These are phyloP conservation scores for Spilosoma lubricipeda DNA, from an alignment of 2,888 invertebrate genomes.

Conservation along the genomic window DNA sequence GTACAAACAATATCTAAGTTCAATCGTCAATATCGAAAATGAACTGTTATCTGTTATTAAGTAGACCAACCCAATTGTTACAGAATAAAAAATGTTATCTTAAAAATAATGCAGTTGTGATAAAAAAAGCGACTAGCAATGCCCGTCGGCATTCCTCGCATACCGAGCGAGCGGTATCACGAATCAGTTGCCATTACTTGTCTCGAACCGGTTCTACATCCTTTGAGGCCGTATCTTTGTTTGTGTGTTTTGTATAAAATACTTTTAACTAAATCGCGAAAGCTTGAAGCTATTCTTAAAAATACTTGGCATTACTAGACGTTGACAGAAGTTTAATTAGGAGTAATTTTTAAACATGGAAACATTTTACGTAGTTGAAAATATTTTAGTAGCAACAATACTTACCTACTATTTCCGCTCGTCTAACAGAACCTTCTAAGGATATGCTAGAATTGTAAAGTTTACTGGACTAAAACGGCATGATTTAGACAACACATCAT, in stretches of 20 bases:
- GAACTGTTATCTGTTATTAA: conserved; percentile 22
- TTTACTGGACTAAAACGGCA: conserved; percentile 17
- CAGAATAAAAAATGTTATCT: conserved; percentile 33
- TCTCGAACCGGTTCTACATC: conserved; percentile 72
- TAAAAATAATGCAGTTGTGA: conserved; percentile 49
- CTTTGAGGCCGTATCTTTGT: conserved; percentile 64
- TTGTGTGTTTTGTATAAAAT: conserved; percentile 58
- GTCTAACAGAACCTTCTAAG: neutral
- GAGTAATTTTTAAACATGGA: neutral
- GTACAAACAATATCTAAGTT: conserved; percentile 26
- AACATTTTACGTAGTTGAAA: neutral
- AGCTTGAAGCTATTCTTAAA: conserved; percentile 24
- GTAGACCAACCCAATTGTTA: conserved; percentile 24
- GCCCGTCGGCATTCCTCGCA: conserved; percentile 60
- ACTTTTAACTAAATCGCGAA: conserved; percentile 46
- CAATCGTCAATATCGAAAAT: conserved; percentile 23
- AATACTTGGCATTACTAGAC: neutral
- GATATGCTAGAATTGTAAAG: conserved; percentile 5
- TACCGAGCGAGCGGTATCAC: conserved; percentile 57
- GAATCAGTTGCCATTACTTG: conserved; percentile 55
- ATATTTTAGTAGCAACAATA: conserved; percentile 4
- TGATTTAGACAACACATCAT: neutral
- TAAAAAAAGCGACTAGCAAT: conserved; percentile 53
- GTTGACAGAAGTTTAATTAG: no score
- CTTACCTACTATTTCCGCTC: conserved; percentile 34